Evolutionary conservation across 2,888 invertebrate species (phyloP).

Genomic region (Apodemia hepburni): DNA sequence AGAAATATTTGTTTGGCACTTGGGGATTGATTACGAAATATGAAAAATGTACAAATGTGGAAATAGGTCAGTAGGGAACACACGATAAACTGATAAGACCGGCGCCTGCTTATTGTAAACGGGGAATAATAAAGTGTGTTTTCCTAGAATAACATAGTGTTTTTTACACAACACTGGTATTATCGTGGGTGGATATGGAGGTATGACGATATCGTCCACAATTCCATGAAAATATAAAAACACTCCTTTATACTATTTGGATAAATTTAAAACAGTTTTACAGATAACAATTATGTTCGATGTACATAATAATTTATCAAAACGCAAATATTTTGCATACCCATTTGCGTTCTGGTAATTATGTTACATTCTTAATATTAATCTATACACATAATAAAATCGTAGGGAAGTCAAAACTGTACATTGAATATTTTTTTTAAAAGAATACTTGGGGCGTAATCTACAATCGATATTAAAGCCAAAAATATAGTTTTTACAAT

Average conservation of each 20-base stretch:
- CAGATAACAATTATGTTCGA: not conserved
- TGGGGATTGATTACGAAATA: constrained; percentile 11
- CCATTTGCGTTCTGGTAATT: no score
- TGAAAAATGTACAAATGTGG: constrained; percentile 16
- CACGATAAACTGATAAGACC: constrained; percentile 31
- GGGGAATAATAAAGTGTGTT: not conserved
- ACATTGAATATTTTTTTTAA: no score
- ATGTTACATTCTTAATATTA: no score
- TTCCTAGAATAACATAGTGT: not conserved
- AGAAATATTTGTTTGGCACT: constrained; percentile 17
- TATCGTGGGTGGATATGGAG: not conserved
- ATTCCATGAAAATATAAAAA: constrained; percentile 5
- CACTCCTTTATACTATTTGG: not conserved
- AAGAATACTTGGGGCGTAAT: no score
- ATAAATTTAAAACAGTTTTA: not conserved
- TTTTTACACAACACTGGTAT: not conserved
- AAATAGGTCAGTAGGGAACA: constrained; percentile 34
- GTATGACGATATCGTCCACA: not conserved
- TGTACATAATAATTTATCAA: not conserved
- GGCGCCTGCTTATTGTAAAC: not conserved
- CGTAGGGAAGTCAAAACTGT: no score
- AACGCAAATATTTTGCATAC: not conserved
- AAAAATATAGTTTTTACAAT: no score
- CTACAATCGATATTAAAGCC: no score
- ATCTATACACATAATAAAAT: no score